Evolutionary conservation across 2,888 invertebrate genomes (phyloP).

Genomic region (Apotomis turbidana): DNA sequence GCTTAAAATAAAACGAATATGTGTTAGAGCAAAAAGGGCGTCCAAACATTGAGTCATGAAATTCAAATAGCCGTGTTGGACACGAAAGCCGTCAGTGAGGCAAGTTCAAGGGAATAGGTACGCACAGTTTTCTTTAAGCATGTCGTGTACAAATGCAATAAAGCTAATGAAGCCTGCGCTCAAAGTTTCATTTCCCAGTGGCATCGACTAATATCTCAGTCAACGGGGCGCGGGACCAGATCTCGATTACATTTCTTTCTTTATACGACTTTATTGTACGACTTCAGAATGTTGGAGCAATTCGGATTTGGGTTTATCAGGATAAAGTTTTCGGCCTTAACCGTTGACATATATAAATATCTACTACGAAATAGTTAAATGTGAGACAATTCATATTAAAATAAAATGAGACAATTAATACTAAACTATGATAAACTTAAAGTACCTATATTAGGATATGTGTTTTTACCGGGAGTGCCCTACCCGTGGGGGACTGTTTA

Average conservation of each 20-base stretch:
- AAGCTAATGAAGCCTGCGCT: conserved; percentile 51
- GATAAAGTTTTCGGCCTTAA: no score
- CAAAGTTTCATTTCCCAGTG: conserved; percentile 52
- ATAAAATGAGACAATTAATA: no score
- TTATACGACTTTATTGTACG: no score
- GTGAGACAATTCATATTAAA: no score
- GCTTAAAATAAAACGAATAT: background rate
- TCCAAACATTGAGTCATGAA: conserved; percentile 32
- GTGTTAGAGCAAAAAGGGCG: background rate
- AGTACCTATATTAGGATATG: no score
- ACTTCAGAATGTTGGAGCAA: no score
- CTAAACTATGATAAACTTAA: no score
- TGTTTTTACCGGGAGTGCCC: no score
- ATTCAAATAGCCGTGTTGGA: conserved; percentile 35
- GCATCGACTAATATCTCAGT: conserved; percentile 55
- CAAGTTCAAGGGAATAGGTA: conserved; percentile 50
- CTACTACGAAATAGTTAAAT: no score
- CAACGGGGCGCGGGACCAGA: conserved; percentile 59
- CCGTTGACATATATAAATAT: no score
- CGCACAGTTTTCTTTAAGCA: conserved; percentile 52
- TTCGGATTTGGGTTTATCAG: no score
- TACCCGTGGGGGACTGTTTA: no score
- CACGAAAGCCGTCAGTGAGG: conserved; percentile 31
- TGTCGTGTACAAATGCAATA: conserved; percentile 62
- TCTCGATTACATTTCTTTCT: background rate